Evolutionary conservation across 1,140 invertebrate species (phyloP).

Genomic region (Andrena cerasifolii): DNA sequence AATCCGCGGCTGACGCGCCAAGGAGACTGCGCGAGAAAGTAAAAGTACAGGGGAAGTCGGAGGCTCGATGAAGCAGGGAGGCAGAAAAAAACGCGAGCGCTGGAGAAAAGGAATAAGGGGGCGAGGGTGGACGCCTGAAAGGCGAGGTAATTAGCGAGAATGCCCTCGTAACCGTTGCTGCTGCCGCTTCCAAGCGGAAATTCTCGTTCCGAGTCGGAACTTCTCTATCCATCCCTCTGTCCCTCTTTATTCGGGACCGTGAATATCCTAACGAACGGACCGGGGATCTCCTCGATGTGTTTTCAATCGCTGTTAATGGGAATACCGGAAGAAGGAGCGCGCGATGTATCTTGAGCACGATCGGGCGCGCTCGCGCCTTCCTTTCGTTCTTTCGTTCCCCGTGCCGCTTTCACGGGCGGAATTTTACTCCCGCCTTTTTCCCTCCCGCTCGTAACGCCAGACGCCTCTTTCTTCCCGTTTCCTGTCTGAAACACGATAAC

Average conservation of each 20-base stretch:
- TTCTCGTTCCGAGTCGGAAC: constrained; percentile 14
- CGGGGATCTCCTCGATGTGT: constrained; percentile 29
- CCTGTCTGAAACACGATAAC: neutral
- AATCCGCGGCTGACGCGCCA: no score
- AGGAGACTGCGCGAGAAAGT: neutral
- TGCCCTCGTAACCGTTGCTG: constrained; percentile 20
- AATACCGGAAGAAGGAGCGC: constrained; percentile 10
- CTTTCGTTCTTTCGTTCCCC: neutral
- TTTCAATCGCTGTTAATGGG: constrained; percentile 50
- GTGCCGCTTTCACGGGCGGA: neutral
- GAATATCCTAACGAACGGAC: constrained; percentile 11
- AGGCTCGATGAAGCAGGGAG: neutral
- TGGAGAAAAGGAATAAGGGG: neutral
- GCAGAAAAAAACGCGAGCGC: neutral
- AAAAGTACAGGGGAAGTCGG: neutral
- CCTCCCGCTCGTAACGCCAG: neutral
- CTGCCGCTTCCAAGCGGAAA: constrained; percentile 6
- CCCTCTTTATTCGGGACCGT: neutral
- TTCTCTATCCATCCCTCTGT: neutral
- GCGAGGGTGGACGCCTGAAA: neutral
- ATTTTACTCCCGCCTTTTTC: neutral
- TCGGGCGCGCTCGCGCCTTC: neutral
- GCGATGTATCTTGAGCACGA: constrained; percentile 23
- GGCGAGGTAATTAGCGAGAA: constrained; percentile 46
- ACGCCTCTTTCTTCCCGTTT: neutral